Evolutionary conservation across 1,140 invertebrate species (phyloP), one percentile per base, ranked within the genome.

Genomic region (Odontomachus brunneus): DNA sequence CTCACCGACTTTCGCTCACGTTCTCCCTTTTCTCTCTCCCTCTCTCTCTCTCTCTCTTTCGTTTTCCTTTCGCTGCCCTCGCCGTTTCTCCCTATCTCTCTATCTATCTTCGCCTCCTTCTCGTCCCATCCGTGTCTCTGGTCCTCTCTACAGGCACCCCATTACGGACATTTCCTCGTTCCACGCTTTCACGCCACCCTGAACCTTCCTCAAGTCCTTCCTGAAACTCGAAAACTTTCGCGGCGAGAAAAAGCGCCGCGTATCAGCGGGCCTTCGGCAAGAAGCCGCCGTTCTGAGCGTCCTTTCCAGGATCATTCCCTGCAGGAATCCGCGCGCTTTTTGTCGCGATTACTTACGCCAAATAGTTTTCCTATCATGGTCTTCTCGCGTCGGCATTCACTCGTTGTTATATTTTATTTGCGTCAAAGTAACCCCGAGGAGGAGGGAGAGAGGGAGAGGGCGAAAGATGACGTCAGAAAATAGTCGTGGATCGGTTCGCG

Each of bases 221-320:
- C 81, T 87, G 86, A 87, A 87, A 87, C 82, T 87, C 85, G 86
- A 87, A 87, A 87, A 87, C 71, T 87, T 87, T 87, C n/a, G 67
- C 73, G 85, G 67, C n/a, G 66, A 80, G 85, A 84, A 87, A 87
- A 87, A 87, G 81, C 74, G 29, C 11, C 55, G 53, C 81, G 74
- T 87, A 87, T 87, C 84, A 67, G 66, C 84, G 53, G 55, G 69
- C 15, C 55, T 51, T 65, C 62, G 55, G 73, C 69, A 87, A 87
- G 81, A 87, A 87, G 84, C 73, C 49, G 71, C 60, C 33, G 12
- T 82, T 63, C 33, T 84, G 72, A 53, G 73, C 71, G 62, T 84
- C 86, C 86, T 71, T 84, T 80, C 84, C 66, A 80, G 73, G 62
- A 73, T 81, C 85, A 69, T 87, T 87, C 83, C 67, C 84, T 80